Evolutionary conservation across 2,888 invertebrate genomes (phyloP), one percentile per base, ranked within the genome.

Genomic region (Subacronicta megacephala): DNA sequence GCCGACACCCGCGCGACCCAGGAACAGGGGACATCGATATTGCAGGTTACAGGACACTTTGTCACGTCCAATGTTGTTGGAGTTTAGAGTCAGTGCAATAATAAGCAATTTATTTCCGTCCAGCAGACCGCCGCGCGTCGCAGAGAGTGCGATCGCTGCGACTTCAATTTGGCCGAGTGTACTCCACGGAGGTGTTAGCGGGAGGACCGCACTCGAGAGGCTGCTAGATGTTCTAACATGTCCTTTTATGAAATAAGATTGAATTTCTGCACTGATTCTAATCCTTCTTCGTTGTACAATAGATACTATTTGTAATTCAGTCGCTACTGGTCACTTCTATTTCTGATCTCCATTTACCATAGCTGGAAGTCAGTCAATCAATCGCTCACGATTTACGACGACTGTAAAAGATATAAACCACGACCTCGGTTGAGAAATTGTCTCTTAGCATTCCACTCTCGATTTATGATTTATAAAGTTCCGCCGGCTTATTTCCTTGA

Each of bases 71-170:
- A 53, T 59, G 26, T 33, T 18, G 41, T 56, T 47, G 53, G 50
- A 23, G 50, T 43, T 53, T 68, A 50, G 60, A 64, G 54, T 52
- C 64, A 54, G 49, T 38, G 49, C 74, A 68, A 57, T 60, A 67
- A 70, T 60, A 71, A 63, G 59, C 63, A 69, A 69, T 71, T 55
- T 69, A 69, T 64, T 73, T 73, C 12, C 64, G n/a, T 5, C 29
- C 3, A 9, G 3, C 26, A 10, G 26, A 10, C 26, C 10, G 26
- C 10, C 23, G 23, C 23, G 23, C 23, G 64, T 57, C 57, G 60
- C 46, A 38, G 23, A 17, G 45, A 54, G 59, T 45, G 51, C 53
- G 16, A 40, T 42, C 44, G 38, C 49, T 35, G 29, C 7, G 40
- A 50, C 17, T 33, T 54, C 55, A 42, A 60, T 46, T 45, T 49